These are phyloP conservation scores for Spisula solida DNA, from an alignment of 2,888 invertebrate genomes.

Conservation along the genomic window DNA sequence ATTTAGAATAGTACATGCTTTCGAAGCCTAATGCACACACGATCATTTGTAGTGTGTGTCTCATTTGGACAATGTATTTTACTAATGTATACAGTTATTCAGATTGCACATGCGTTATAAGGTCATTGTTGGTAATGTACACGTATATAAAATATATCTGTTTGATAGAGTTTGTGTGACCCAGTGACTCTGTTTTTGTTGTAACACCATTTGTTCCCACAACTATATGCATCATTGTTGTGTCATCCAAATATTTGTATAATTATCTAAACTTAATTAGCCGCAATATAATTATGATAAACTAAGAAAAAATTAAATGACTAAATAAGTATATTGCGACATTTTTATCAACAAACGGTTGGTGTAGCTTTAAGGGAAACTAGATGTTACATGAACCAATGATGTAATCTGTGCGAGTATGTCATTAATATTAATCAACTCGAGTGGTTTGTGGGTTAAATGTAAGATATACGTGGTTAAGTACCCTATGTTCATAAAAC, in stretches of 20 bases:
- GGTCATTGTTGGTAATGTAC: too few species aligned
- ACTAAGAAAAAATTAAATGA: not conserved
- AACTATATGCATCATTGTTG: not conserved
- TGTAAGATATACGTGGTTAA: not conserved
- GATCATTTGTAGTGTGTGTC: too few species aligned
- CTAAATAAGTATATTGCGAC: not conserved
- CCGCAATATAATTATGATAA: not conserved
- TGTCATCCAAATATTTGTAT: not conserved
- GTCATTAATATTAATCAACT: not conserved
- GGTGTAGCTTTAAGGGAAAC: not conserved
- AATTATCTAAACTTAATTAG: conserved; percentile 7
- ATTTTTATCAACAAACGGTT: not conserved
- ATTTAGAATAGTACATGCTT: too few species aligned
- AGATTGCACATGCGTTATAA: too few species aligned
- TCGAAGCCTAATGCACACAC: too few species aligned
- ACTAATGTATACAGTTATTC: too few species aligned
- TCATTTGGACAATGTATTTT: too few species aligned
- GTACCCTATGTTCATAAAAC: too few species aligned
- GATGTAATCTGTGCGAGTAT: not conserved
- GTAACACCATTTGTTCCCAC: too few species aligned
- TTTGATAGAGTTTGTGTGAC: too few species aligned
- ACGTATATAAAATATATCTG: too few species aligned
- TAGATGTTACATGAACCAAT: not conserved
- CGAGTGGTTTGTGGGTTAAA: not conserved
- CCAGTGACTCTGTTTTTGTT: too few species aligned